Evolutionary conservation across 2,797 vertebrate species (phyloP), one percentile per base, ranked within the genome.

Genomic region (Hoplostethus atlanticus): DNA sequence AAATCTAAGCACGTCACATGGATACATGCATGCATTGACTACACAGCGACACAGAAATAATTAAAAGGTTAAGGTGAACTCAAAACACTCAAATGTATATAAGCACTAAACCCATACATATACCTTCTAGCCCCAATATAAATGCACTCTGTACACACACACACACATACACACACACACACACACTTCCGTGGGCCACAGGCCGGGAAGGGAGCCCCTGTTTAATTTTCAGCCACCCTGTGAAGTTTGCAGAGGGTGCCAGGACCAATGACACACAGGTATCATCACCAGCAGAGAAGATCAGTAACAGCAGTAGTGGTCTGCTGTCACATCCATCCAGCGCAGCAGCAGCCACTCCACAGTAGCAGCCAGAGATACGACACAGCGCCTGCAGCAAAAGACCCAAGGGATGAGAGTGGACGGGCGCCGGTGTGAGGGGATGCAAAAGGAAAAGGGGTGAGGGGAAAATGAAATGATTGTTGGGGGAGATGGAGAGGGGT

Each of bases 161-260:
- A 62, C 59, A 51, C 59, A 64, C 28, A 70, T 25, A 48, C 53
- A 63, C 58, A 81, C 47, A 72, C 17, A 65, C 65, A 58, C 52
- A 71, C 51, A 62, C 64, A 47, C 60, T 77, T 79, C 40, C 66
- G 56, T 72, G 34, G 83, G 78, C 84, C 83, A 87, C 89, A 89
- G 89, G 78, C 88, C 74, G 93, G 56, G 88, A 90, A 87, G 91
- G 91, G 91, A 93, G 88, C 89, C 92, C 90, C 93, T 64, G 90
- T 92, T 93, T 94, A 94, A 95, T 94, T 94, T 93, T 87, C 93
- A 93, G 87, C 88, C 89, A 92, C 86, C 91, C 90, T 80, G 88
- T 92, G 89, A 93, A 91, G 90, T 90, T 87, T 80, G 76, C 66
- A 55, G 78, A 65, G 69, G 73, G 72, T 84, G 85, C 86, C 88